Evolutionary conservation across 2,888 invertebrate genomes (phyloP), one percentile per base, ranked within the genome.

Genomic region (Temnothorax ravouxi): DNA sequence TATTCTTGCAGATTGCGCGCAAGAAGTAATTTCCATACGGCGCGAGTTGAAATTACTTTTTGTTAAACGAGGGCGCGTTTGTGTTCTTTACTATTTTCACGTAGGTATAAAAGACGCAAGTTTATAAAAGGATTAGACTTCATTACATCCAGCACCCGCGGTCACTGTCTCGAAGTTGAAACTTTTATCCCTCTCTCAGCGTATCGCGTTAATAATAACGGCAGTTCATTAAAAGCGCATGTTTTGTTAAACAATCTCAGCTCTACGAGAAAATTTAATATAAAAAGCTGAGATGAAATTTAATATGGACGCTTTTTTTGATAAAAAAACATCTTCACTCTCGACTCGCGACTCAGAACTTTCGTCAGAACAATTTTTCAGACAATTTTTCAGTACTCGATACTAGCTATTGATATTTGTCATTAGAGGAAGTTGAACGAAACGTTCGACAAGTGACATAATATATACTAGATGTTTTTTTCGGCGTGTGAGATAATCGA

Each of bases 51-150:
- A 66, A 77, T 66, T 54, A 62, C 54, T 56, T 83, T 83, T 76
- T 54, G 54, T 71, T 61, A 61, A 71, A 83, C 21, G 56, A 84
- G 69, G 54, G n/a, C 54, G 15, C 25, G 41, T 50, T 38, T 9
- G 56, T 21, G 62, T 47, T 66, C 8, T n/a, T 66, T 41, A 67
- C 41, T 18, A 54, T 21, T 64, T 44, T n/a, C 34, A 44, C 66
- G 54, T 62, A 18, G 62, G 8, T 44, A 47, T 13, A 62, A 75
- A 29, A 76, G 38, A 80, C 34, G 75, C 84, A 87, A 90, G 67
- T 90, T 90, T 88, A 77, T 86, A 90, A 88, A 90, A 86, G 86
- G 88, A 90, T 90, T 90, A 88, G 87, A 88, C 75, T 89, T 88
- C 83, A 82, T 89, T 88, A 88, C 83, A 85, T 85, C 75, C 34